Evolutionary conservation across 2,888 invertebrate species (phyloP), one percentile per base, ranked within the genome.

Genomic region (Oscheius myriophilus): DNA sequence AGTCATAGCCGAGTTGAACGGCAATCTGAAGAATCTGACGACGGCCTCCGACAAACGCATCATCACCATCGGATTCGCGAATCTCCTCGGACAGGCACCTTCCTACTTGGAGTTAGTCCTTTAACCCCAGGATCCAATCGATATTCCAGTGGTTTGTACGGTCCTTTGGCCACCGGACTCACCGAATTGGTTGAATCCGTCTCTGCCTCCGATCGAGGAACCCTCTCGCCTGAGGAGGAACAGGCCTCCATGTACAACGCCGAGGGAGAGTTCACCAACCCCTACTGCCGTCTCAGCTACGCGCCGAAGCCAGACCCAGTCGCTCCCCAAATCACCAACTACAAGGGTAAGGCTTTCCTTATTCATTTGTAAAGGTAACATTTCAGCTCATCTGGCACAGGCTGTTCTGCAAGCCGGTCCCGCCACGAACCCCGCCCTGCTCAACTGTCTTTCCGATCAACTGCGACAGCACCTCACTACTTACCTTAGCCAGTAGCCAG

Each of bases 1-100:
- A 14, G 71, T 76, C 18, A 55, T 71, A 7, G 54, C 62, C 7
- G 77, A 75, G 49, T 51, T 77, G 51, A 63, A 62, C 18, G 63
- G 49, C 21, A 71, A 58, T 61, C 25, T 95, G 82, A 93, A 93
- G 88, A 94, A 94, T 87, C 92, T 96, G 16, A 90, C 91, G 14
- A 94, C 93, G 1, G 89, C 90, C 57, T 89, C 92, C 41, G 96
- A 97, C 86, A 91, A 93, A 69, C 95, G 95, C 89, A 92, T 95
- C 76, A 93, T 94, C 64, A 93, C 94, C 0, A 92, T 95, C 45
- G 97, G 96, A 65, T 90, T 95, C 80, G 92, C 92, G 1, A 92
- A 72, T 93, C 95, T 80, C 49, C 42, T 80, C 41, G 70, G 66
- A 2, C 75, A 74, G 46, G 33, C 39, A 1, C 21, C 65, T 11